Evolutionary conservation across 2,113 vertebrate genomes (phyloP), one percentile per base, ranked within the genome.

Genomic region (Mungos mungo): DNA sequence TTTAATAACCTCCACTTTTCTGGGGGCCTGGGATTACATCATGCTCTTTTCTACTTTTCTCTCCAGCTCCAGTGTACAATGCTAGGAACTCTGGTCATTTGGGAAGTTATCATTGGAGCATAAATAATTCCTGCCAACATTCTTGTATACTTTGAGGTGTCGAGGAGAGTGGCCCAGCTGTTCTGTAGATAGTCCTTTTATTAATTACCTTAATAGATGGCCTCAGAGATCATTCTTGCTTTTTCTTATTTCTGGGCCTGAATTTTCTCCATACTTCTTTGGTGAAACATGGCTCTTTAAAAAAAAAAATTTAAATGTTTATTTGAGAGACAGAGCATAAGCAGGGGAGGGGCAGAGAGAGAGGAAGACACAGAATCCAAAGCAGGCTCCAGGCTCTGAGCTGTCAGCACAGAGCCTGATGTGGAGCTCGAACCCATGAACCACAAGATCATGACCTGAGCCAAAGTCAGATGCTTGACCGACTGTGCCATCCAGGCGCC

Each of bases 231-330:
- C 21, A 50, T 14, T 66, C 5, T 72, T 93, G n/a, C 11, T 63
- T 93, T 90, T 74, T 90, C 23, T 79, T 69, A 76, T 60, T 95
- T 23, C 33, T 86, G 54, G 84, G 19, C 72, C 57, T 94, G 21
- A 47, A 77, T 84, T 71, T 96, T 80, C 47, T 93, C 9, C 8
- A 63, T n/a, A 90, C 45, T 93, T 93, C 80, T 88, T 88, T 85
- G 8, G 9, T 82, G n/a, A 82, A 80, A 86, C 4, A 82, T 60
- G 21, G 21, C 7, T 60, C 1, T 23, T 50, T 50, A 14, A 14
- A 50, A 50, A 50, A 14, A 50, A 50, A 50, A 50, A 50, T 50
- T 50, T 50, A 50, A 50, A 50, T 50, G 13, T 50, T 50, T 50
- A 23, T 60, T 60, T 60, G 18, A 57, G 54, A 57, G 19, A 60